Evolutionary conservation across 2,888 invertebrate genomes (phyloP), one percentile per base, ranked within the genome.

Genomic region (Nasonovia ribisnigri): DNA sequence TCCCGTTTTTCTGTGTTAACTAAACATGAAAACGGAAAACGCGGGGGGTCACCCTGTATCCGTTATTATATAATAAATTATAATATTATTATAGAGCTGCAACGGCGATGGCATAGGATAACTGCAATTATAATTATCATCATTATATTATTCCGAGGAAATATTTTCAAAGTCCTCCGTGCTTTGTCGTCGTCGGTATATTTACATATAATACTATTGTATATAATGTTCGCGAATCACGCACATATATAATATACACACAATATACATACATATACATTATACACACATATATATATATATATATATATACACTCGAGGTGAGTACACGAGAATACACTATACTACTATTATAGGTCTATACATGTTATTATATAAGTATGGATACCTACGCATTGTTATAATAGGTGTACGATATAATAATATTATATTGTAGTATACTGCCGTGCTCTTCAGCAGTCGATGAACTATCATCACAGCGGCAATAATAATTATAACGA

Each of bases 391-490:
- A 87, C 86, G 86, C 89, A 60, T 89, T 89, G 89, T 89, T 60
- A 8, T 46, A 87, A 48, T 87, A 87, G 16, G 29, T 16, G 26
- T 42, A 84, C 43, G 26, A 29, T 87, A 46, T 29, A 87, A 46
- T 43, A 43, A 6, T 36, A 84, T 84, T 26, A 48, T 54, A 54
- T 36, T 51, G n/a, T 88, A 51, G n/a, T 36, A 42, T 36, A 51
- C 88, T 48, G 51, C 51, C 88, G 43, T n/a, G 88, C 36, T 51
- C 51, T 42, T 13, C 77, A 54, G 84, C 91, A 91, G 91, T 91
- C 91, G 36, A 91, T 84, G 91, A 91, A 91, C 91, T 84, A 91
- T 77, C 77, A 90, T n/a, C 48, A 48, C 36, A 48, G 42, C 77
- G 26, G 36, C 16, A 84, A 91, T 84, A 91, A 91, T 84, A 51